Evolutionary conservation across 2,797 vertebrate genomes (phyloP).

Genomic region (Tragelaphus eurycerus): DNA sequence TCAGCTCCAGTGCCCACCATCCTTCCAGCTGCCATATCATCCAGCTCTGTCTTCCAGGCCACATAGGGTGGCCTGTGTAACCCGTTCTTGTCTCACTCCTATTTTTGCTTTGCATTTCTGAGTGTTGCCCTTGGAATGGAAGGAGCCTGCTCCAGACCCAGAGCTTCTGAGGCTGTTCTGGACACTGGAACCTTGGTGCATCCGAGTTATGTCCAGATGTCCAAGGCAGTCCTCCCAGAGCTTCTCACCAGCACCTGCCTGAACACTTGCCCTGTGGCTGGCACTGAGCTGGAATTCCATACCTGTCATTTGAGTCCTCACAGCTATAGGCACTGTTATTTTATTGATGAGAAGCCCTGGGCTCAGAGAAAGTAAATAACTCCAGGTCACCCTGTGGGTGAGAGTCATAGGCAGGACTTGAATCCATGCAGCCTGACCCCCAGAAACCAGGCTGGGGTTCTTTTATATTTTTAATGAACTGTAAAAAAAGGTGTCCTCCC

Average conservation of each 20-base stretch:
- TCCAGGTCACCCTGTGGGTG: not conserved
- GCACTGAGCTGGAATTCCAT: accelerated
- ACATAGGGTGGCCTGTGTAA: accelerated
- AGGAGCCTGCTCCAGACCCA: not conserved
- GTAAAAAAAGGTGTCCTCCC: not conserved
- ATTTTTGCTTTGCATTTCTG: not conserved
- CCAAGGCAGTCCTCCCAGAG: no score
- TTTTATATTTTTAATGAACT: not conserved
- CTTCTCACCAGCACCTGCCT: accelerated
- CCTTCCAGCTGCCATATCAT: accelerated
- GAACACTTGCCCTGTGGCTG: not conserved
- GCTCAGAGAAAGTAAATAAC: not conserved
- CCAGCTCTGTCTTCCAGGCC: not conserved
- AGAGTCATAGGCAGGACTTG: not conserved
- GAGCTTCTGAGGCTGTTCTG: not conserved
- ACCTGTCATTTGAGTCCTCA: not conserved
- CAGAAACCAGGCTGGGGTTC: not conserved
- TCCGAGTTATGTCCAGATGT: accelerated
- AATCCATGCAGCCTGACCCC: not conserved
- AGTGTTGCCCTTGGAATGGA: not conserved
- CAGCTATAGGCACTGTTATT: not conserved
- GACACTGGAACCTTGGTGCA: not conserved
- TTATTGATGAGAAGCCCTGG: not conserved
- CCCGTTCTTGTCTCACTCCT: not conserved
- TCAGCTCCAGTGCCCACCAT: no score